Base-by-base conservation (phyloP, 1,140 invertebrate genomes). In the Thereuonema tuberculata region DNA sequence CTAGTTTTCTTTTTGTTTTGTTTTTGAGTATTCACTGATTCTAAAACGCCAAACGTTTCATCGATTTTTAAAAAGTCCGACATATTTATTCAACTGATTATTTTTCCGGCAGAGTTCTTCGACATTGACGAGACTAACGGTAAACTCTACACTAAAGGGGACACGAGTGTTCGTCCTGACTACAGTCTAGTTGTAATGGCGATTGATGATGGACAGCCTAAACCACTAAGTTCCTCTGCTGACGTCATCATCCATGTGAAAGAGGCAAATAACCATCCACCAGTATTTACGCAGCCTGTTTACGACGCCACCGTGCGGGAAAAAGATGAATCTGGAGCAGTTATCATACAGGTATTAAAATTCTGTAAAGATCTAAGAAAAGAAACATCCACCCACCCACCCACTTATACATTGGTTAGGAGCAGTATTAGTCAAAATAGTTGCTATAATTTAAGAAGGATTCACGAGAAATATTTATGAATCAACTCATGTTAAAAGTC, bases 191-290 rank as follows among this genome's bases (percentile, higher is more conserved):
- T 65, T 1, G 68, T 73, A 20, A 65, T 69, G 37, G 76, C 74
- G 1, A 72, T 75, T 24, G 76, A 77, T 61, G 75, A 76, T 3
- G 68, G 70, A 1, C 61, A 67, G 15, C 65, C 69, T 1, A 60
- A 29, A 28, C 23, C 65, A 59, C 2, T 66, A 58, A 67, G 64
- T 12, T 69, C 70, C 15, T 64, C 65, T 43, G 67, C 71, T 37
- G 63, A 68, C 52, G 70, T 77, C 15, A 66, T 61, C 15, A 66
- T 77, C 17, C 60, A 61, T 31, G 69, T 69, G 3, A 57, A 64
- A 2, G 74, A 76, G 58, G 63, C 73, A 9, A 77, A 77, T 62
- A 75, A 77, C 64, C 72, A 72, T 57, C 64, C 69, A 3, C 76
- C 76, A n/a, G 64, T 73, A 1, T 77, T 77, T 53, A 68, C 69